Base-by-base conservation (phyloP, 2,113 vertebrate genomes). In the Sisor rabdophorus region DNA sequence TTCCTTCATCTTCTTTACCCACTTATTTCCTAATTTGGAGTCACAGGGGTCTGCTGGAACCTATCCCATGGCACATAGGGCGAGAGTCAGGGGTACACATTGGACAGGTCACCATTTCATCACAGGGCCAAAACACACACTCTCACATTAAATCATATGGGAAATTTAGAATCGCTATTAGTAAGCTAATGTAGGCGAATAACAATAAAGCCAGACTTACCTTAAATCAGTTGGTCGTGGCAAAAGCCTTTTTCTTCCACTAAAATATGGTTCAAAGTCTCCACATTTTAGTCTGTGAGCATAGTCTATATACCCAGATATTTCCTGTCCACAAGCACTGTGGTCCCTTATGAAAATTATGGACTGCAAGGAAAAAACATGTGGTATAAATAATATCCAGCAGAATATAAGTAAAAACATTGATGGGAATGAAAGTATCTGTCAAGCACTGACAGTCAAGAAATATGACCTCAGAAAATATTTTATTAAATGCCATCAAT, bases 261-360 rank as follows among this genome's bases (percentile, higher is more conserved):
- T 93, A 87, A 95, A 95, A 85, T 92, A 95, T 26, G 86, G 82
- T 86, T 95, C 91, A 81, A 95, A 97, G 81, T 95, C 93, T 82
- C 94, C 92, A 17, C 69, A 87, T 78, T 91, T 91, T 64, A 96
- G 91, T 83, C 94, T 93, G 86, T 94, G 91, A 76, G 93, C 88
- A 64, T 93, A 95, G 90, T 96, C 93, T 19, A 95, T 94, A 85
- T 95, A 95, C 13, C 93, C 95, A 79, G 95, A 95, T 68, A 97
- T 87, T 88, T 96, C 94, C 83, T 95, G 93, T 79, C 88, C 89
- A 77, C 48, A 85, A 73, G 89, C 79, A 87, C 94, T 95, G 83
- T 64, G 87, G 85, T 94, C 93, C 84, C 93, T 92, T 87, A 96
- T 93, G 88, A 95, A 96, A 89, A 97, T 92, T 82, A 95, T 89